phyloP scores from a whole-genome alignment of 1,140 invertebrate species.

The Bombus vancouverensis region DNA sequence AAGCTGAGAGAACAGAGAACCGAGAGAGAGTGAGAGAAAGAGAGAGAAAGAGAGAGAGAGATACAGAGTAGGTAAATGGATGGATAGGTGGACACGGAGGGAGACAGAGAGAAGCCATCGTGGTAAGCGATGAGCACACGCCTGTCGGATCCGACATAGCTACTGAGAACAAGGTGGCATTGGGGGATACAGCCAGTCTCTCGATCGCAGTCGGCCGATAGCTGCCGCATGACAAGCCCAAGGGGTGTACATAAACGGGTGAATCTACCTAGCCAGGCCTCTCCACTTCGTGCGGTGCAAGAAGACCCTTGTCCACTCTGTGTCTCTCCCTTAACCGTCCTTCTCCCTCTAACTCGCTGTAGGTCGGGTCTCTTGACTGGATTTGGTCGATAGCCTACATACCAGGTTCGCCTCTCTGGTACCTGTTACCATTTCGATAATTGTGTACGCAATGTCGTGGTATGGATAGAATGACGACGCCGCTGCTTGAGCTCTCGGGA shows the following conservation, averaged over 20 bases:
- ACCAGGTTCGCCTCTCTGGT: slow-evolving; percentile 37
- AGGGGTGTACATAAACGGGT: slow-evolving; percentile 70
- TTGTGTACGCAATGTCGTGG: slow-evolving; percentile 47
- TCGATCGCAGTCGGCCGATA: slow-evolving; percentile 71
- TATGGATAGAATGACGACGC: slow-evolving; percentile 44
- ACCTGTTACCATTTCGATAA: slow-evolving; percentile 57
- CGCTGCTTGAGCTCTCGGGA: slow-evolving; percentile 5
- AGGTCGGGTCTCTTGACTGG: slow-evolving; percentile 50
- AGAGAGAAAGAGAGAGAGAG: not conserved
- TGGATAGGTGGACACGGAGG: slow-evolving; percentile 29
- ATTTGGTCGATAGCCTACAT: slow-evolving; percentile 65
- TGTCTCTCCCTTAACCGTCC: slow-evolving; percentile 19
- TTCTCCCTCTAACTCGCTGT: slow-evolving; percentile 15
- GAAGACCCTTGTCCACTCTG: slow-evolving; percentile 61
- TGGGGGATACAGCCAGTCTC: slow-evolving; percentile 67
- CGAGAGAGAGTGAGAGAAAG: not conserved
- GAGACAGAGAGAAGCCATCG: slow-evolving; percentile 55
- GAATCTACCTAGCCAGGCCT: slow-evolving; percentile 63
- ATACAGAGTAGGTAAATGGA: slow-evolving; percentile 26
- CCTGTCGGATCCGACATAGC: slow-evolving; percentile 67
- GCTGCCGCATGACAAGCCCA: slow-evolving; percentile 71
- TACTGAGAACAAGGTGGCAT: slow-evolving; percentile 70
- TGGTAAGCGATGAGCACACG: slow-evolving; percentile 69
- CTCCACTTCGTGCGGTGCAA: slow-evolving; percentile 56
- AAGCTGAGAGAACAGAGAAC: not conserved